Evolutionary conservation across 2,797 vertebrate genomes (phyloP).

Genomic region (Enoplosus armatus): DNA sequence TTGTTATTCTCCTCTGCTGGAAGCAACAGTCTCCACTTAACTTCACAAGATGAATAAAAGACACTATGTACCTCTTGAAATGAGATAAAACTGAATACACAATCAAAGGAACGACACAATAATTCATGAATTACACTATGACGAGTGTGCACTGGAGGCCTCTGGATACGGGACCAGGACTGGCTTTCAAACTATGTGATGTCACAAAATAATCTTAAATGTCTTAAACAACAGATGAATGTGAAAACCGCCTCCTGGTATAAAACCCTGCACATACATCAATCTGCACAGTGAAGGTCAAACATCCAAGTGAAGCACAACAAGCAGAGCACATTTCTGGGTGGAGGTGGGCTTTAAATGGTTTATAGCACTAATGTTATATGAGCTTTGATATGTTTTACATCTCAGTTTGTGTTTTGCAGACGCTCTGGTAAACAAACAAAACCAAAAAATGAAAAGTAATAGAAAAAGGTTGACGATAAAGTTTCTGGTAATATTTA

Average conservation of each 20-base stretch:
- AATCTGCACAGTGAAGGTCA: not conserved
- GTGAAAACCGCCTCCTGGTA: not conserved
- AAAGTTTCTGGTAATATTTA: not conserved
- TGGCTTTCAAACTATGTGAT: not conserved
- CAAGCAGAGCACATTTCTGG: not conserved
- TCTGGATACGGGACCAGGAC: not conserved
- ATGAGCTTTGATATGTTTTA: not conserved
- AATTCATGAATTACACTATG: not conserved
- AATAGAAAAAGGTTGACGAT: too few relatives aligned
- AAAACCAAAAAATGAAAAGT: not conserved
- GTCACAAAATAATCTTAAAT: not conserved
- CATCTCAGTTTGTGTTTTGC: not conserved
- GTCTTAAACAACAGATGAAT: not conserved
- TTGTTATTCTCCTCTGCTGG: conserved; percentile 6
- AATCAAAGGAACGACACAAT: not conserved
- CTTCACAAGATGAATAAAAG: not conserved
- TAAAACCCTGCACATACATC: not conserved
- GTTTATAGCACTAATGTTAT: not conserved
- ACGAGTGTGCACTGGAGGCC: too few relatives aligned
- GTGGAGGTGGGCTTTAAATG: not conserved
- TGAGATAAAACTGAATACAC: not conserved
- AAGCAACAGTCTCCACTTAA: conserved; percentile 2
- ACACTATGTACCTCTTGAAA: not conserved
- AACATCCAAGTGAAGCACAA: not conserved
- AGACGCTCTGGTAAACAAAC: not conserved